These are phyloP conservation scores for Psephotus haematonotus DNA, from an alignment of 2,113 vertebrate species.

Conservation along the genomic window DNA sequence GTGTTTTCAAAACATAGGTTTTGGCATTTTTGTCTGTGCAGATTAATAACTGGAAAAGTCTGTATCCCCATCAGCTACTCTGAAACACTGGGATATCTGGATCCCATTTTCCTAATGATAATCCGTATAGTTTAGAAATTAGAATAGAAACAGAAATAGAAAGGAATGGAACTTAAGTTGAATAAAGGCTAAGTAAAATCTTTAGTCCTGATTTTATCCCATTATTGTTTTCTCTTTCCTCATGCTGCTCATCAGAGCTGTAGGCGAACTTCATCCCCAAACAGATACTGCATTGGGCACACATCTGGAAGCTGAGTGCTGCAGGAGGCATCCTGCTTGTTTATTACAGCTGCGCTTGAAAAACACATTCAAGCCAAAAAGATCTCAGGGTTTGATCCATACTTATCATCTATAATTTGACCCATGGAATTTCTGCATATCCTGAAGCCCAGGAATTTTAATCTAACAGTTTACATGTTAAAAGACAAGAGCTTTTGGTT, in stretches of 20 bases:
- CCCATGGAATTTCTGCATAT: background rate
- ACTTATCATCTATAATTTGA: background rate
- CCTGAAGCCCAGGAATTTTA: slow-evolving; percentile 8
- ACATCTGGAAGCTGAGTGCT: background rate
- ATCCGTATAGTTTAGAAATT: background rate
- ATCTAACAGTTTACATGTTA: background rate
- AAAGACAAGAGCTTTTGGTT: background rate
- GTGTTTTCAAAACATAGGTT: background rate
- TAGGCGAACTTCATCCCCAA: background rate
- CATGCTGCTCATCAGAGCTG: background rate
- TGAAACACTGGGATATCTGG: background rate
- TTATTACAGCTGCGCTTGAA: background rate
- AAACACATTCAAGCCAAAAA: background rate
- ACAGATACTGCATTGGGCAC: background rate
- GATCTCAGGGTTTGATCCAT: background rate
- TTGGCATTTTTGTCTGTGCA: background rate
- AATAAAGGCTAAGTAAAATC: background rate
- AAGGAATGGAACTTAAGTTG: background rate
- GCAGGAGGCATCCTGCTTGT: background rate
- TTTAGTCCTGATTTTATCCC: background rate
- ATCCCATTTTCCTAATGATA: background rate
- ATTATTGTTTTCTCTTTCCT: background rate
- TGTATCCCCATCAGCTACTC: background rate
- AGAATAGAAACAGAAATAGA: background rate
- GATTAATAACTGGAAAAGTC: background rate